Evolutionary conservation across 2,113 vertebrate genomes (phyloP).

Genomic region (Origma solitaria): DNA sequence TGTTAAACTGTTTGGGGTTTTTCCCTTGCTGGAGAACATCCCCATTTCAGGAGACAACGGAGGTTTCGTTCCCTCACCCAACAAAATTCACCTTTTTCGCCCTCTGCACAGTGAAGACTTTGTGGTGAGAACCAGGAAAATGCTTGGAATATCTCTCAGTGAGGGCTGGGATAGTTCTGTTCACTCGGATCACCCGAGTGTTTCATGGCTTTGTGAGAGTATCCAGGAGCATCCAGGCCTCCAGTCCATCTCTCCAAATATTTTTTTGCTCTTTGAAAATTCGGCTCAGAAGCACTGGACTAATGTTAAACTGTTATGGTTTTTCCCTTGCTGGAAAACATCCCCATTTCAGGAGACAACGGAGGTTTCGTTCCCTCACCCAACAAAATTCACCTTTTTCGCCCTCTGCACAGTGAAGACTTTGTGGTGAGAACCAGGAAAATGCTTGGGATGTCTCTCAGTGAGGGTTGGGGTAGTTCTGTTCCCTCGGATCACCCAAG

Average conservation of each 20-base stretch:
- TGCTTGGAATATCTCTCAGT: neutral
- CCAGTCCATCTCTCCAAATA: fast-evolving
- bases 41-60: fast-evolving
- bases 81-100: neutral
- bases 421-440: neutral
- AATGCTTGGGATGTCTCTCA: neutral
- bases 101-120: neutral
- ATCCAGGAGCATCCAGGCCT: neutral
- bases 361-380: neutral
- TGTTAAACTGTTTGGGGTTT: fast-evolving
- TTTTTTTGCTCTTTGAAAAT: neutral
- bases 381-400: neutral
- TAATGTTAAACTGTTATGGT: fast-evolving
- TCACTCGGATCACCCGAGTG: neutral
- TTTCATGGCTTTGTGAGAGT: no score
- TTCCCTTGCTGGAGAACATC: neutral
- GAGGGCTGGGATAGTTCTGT: neutral
- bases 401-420: neutral
- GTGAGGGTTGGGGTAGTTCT: neutral
- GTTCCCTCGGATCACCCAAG: neutral
- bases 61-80: neutral
- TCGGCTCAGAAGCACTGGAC: neutral
- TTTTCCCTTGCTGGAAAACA: neutral
- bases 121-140: neutral
- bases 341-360: fast-evolving